phyloP scores from a whole-genome alignment of 2,113 vertebrate species.

The Aegypius monachus region DNA sequence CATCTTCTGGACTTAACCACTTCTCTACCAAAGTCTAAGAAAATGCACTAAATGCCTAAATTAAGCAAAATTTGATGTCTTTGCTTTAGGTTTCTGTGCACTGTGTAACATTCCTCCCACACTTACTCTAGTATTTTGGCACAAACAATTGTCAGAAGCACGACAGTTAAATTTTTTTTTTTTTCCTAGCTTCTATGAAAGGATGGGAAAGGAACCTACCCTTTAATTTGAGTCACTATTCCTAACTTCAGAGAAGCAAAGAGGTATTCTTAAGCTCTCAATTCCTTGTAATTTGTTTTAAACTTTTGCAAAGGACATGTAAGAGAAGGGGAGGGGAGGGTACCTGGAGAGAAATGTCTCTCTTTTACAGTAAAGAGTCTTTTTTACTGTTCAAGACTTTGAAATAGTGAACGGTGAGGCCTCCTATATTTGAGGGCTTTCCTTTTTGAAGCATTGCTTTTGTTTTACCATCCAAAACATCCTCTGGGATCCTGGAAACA shows the following conservation, averaged over 20 bases:
- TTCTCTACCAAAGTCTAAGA: neutral
- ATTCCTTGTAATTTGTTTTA: neutral
- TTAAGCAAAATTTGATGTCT: neutral
- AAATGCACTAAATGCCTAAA: neutral
- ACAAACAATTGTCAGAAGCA: neutral
- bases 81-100: neutral
- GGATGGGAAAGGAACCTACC: neutral
- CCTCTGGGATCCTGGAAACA: neutral
- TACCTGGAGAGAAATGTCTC: neutral
- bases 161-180: neutral
- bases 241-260: neutral
- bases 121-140: neutral
- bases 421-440: neutral
- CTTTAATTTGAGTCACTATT: neutral
- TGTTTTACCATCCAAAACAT: slow-evolving; percentile 21
- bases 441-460: neutral
- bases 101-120: neutral
- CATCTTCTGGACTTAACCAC: neutral
- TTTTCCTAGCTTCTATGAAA: neutral
- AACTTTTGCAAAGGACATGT: neutral
- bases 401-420: neutral
- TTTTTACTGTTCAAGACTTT: neutral
- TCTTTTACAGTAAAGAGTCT: neutral
- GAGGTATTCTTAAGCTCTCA: neutral
- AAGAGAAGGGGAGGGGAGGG: neutral